phyloP scores from a whole-genome alignment of 2,797 vertebrate species.

The Syndactyla subalaris region DNA sequence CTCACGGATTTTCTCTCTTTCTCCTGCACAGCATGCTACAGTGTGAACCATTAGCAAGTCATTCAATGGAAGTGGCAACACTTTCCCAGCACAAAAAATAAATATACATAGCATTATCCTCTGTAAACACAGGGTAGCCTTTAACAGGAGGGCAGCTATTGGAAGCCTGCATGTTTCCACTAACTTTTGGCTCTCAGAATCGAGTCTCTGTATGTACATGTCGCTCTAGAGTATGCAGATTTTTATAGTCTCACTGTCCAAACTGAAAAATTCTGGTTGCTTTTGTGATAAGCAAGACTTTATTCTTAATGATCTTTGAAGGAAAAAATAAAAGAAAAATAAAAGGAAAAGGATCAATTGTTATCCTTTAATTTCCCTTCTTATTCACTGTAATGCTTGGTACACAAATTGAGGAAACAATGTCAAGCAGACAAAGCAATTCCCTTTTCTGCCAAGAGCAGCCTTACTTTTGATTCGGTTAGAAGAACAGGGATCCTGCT shows the following conservation, averaged over 20 bases:
- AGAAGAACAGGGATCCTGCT: not conserved
- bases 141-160: not conserved
- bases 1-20: not conserved
- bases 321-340: too few species aligned
- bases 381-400: not conserved
- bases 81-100: not conserved
- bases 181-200: not conserved
- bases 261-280: not conserved
- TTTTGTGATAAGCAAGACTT: not conserved
- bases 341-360: not conserved
- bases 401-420: not conserved
- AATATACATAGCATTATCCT: not conserved
- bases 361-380: not conserved
- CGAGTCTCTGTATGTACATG: accelerated
- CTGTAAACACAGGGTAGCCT: not conserved
- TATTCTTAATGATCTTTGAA: not conserved
- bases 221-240: not conserved
- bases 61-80: not conserved
- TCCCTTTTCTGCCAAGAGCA: not conserved
- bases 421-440: not conserved
- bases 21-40: not conserved
- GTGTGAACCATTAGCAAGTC: not conserved
- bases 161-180: not conserved
- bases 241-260: not conserved
- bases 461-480: not conserved